phyloP scores from a whole-genome alignment of 2,888 invertebrate genomes.

The Rapana venosa region DNA sequence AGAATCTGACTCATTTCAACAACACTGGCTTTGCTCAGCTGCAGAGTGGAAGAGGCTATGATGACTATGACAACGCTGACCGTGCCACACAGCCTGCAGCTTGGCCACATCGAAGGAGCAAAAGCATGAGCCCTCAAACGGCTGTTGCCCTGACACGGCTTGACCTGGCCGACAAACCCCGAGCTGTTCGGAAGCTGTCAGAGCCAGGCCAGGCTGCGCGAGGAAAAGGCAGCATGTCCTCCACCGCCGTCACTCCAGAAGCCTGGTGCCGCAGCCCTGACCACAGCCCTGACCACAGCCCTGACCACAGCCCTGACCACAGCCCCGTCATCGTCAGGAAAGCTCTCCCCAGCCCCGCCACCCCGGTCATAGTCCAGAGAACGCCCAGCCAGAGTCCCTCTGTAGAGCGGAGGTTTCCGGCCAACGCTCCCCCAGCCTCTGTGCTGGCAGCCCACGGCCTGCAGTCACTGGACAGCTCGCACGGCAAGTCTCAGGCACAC shows the following conservation, averaged over 20 bases:
- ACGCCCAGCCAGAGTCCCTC: slow-evolving; percentile 31
- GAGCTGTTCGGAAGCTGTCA: neutral
- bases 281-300: slow-evolving; percentile 38
- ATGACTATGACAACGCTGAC: slow-evolving; percentile 7
- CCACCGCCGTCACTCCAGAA: neutral
- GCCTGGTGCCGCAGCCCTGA: slow-evolving; percentile 26
- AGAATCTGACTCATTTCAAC: slow-evolving; percentile 48
- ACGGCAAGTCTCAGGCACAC: neutral
- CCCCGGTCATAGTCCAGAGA: neutral
- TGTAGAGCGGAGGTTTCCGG: slow-evolving; percentile 1
- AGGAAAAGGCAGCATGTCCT: neutral
- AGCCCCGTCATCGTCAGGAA: slow-evolving; percentile 40
- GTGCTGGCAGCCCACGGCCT: neutral
- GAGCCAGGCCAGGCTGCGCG: neutral
- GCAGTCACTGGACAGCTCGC: neutral
- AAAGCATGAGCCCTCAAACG: neutral
- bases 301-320: slow-evolving; percentile 33
- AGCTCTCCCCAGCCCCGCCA: slow-evolving; percentile 22
- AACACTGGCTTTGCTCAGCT: neutral
- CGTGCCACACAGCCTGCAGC: neutral
- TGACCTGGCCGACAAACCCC: neutral
- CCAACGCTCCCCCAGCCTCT: neutral
- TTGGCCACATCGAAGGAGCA: neutral
- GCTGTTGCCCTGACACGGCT: neutral
- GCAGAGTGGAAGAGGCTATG: neutral